These are phyloP conservation scores for Platysternon megacephalum DNA, from an alignment of 2,113 vertebrate genomes.

Conservation along the genomic window DNA sequence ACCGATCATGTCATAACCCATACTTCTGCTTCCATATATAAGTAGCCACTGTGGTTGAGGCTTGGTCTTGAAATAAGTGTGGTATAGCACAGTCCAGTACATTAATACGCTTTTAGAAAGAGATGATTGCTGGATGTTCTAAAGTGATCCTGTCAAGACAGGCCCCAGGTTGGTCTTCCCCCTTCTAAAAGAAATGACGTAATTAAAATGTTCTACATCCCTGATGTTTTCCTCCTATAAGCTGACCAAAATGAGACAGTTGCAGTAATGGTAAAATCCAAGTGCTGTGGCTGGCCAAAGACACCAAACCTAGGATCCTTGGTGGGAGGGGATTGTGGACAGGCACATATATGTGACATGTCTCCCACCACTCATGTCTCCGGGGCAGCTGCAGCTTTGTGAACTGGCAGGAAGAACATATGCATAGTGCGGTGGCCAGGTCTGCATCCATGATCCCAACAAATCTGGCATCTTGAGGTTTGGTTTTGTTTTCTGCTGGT, in stretches of 20 bases:
- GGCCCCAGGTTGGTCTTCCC: neutral
- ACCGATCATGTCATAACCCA: neutral
- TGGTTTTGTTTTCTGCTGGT: fast-evolving
- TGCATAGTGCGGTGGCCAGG: neutral
- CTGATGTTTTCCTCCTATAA: neutral
- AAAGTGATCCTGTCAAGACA: neutral
- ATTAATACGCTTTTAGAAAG: neutral
- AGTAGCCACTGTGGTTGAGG: neutral
- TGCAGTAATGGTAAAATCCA: neutral
- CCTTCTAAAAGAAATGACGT: neutral
- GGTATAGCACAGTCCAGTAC: neutral
- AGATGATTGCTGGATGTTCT: neutral
- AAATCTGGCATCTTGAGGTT: neutral
- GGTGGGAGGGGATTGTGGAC: neutral
- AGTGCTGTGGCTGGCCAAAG: neutral
- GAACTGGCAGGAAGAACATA: neutral
- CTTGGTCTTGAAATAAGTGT: slow-evolving; percentile 8
- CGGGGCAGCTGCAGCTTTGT: neutral
- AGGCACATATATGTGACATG: fast-evolving
- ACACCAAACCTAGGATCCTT: neutral
- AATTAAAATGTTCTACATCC: neutral
- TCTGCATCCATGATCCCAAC: fast-evolving
- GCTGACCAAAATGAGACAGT: neutral
- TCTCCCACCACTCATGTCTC: neutral
- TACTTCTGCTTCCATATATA: neutral